These are phyloP conservation scores for Gavialis gangeticus DNA, from an alignment of 2,113 vertebrate genomes.

Conservation along the genomic window DNA sequence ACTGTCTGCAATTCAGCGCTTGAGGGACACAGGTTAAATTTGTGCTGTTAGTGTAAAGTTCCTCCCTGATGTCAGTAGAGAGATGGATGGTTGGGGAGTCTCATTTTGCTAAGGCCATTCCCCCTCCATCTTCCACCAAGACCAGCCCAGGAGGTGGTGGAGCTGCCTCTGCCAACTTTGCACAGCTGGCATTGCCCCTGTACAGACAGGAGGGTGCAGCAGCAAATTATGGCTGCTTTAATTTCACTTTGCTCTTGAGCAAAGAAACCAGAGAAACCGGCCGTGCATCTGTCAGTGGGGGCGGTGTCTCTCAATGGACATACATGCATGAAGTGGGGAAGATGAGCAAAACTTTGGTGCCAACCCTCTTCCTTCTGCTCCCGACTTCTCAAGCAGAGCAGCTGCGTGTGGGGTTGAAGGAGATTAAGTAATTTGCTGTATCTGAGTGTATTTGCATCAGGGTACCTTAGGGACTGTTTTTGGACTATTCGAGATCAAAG, in stretches of 20 bases:
- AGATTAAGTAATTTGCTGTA: not conserved
- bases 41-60: rapidly evolving
- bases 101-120: not conserved
- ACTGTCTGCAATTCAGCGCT: not conserved
- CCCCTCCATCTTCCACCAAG: not conserved
- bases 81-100: not conserved
- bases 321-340: rapidly evolving
- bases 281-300: not conserved
- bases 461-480: not conserved
- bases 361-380: not conserved
- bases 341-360: not conserved
- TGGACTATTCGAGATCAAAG: not conserved
- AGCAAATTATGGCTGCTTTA: not conserved
- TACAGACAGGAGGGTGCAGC: not conserved
- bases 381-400: not conserved
- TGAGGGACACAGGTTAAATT: not conserved
- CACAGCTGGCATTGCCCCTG: not conserved
- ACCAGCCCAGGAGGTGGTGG: rapidly evolving
- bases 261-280: not conserved
- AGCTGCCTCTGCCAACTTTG: not conserved
- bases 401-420: not conserved
- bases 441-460: not conserved
- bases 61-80: not conserved
- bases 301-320: not conserved
- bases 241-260: not conserved